Evolutionary conservation across 2,113 vertebrate species (phyloP).

Genomic region (Lycaon pictus): DNA sequence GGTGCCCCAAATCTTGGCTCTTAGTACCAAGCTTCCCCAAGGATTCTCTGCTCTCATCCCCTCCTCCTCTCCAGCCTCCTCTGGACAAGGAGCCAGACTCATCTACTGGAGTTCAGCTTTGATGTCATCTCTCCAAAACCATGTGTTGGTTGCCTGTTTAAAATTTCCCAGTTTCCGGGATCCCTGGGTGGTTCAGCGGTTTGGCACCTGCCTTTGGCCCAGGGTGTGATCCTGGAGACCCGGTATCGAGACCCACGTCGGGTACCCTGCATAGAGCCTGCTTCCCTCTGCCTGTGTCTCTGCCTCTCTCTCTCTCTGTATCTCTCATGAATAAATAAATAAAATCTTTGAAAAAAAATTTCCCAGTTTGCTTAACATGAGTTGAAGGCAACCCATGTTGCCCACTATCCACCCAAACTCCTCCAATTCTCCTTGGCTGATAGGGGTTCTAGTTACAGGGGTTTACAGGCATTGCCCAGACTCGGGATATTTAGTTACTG

Average conservation of each 20-base stretch:
- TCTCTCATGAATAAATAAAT: too few species aligned
- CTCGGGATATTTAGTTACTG: not conserved
- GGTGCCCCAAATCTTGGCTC: not conserved
- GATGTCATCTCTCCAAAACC: not conserved
- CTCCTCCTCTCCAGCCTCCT: not conserved
- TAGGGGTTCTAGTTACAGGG: not conserved
- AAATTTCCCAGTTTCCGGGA: not conserved
- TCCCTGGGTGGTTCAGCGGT: too few species aligned
- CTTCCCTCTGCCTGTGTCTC: too few species aligned
- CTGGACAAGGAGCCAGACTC: not conserved
- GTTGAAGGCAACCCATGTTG: not conserved
- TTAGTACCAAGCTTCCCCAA: not conserved
- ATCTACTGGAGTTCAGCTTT: not conserved
- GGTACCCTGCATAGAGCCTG: too few species aligned
- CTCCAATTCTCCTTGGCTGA: not conserved
- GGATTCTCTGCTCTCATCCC: accelerated
- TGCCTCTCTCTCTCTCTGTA: too few species aligned
- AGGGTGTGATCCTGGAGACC: too few species aligned
- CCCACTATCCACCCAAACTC: not conserved
- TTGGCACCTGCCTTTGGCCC: too few species aligned
- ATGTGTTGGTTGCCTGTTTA: not conserved
- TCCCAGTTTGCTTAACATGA: not conserved
- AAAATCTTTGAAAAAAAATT: not conserved
- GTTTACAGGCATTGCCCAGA: not conserved
- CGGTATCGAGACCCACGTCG: too few species aligned